These are phyloP conservation scores for Gymnorhina tibicen DNA, from an alignment of 2,113 vertebrate genomes.

Conservation along the genomic window DNA sequence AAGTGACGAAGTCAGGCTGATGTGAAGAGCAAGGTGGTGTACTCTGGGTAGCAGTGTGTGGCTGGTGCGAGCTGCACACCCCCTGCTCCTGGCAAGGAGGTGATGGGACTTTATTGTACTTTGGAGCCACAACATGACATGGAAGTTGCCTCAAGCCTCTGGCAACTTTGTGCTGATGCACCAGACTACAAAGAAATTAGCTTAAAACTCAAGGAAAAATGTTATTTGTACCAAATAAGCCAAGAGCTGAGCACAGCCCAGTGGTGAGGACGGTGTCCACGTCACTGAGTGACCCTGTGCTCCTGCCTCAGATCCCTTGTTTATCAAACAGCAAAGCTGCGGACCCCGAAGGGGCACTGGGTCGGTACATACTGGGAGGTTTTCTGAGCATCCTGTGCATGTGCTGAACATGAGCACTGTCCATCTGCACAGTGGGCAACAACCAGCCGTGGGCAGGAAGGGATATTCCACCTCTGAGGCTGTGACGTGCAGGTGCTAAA, in stretches of 20 bases:
- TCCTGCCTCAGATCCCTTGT: too few relatives aligned
- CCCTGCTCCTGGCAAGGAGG: not conserved
- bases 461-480: not conserved
- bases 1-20: not conserved
- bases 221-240: not conserved
- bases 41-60: not conserved
- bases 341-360: fast-evolving
- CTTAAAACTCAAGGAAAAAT: not conserved
- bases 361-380: too few relatives aligned
- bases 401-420: not conserved
- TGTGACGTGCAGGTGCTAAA: not conserved
- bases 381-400: fast-evolving
- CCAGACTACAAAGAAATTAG: not conserved
- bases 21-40: not conserved
- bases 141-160: not conserved
- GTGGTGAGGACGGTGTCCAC: fast-evolving
- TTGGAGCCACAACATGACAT: not conserved
- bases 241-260: not conserved
- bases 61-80: not conserved
- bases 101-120: fast-evolving
- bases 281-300: fast-evolving
- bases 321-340: not conserved
- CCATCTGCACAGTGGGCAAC: not conserved
- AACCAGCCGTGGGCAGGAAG: fast-evolving
- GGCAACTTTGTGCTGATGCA: not conserved